Percentiles rank a stretch among this genome's conserved stretches.
phyloP scores from a whole-genome alignment of 1,140 invertebrate genomes.

The Lepidurus packardi region DNA sequence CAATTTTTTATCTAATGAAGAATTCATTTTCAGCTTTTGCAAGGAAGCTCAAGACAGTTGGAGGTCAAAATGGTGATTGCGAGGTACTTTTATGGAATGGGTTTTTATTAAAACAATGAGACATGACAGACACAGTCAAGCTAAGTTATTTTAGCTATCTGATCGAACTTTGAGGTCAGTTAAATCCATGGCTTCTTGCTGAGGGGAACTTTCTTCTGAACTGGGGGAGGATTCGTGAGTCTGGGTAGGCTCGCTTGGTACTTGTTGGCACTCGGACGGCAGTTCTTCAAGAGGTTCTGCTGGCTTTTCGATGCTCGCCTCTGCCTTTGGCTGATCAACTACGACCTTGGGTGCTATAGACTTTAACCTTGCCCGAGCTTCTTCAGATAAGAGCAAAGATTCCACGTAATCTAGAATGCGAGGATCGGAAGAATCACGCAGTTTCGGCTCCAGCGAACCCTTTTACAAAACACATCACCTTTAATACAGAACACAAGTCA shows the following conservation, averaged over 20 bases:
- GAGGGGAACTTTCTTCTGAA: neutral
- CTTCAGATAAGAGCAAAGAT: neutral
- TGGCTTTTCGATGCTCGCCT: neutral
- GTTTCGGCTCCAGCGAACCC: neutral
- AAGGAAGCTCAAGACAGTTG: neutral
- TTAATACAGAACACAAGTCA: neutral
- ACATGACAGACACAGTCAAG: neutral
- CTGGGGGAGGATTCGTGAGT: neutral
- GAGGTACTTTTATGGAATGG: neutral
- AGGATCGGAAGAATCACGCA: neutral
- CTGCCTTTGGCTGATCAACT: neutral
- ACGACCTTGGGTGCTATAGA: neutral
- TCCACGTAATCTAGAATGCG: neutral
- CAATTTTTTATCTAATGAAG: too few relatives aligned
- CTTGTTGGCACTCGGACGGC: neutral
- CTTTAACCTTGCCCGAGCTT: neutral
- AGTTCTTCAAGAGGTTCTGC: neutral
- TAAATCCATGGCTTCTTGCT: neutral
- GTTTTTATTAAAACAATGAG: neutral
- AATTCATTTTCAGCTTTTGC: neutral
- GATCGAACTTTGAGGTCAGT: neutral
- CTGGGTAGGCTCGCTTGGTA: neutral
- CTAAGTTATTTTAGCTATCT: neutral
- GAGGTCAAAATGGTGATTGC: too few relatives aligned
- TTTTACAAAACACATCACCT: neutral